These are phyloP conservation scores for Centroberyx gerrardi DNA, from an alignment of 2,797 vertebrate genomes.

Conservation along the genomic window DNA sequence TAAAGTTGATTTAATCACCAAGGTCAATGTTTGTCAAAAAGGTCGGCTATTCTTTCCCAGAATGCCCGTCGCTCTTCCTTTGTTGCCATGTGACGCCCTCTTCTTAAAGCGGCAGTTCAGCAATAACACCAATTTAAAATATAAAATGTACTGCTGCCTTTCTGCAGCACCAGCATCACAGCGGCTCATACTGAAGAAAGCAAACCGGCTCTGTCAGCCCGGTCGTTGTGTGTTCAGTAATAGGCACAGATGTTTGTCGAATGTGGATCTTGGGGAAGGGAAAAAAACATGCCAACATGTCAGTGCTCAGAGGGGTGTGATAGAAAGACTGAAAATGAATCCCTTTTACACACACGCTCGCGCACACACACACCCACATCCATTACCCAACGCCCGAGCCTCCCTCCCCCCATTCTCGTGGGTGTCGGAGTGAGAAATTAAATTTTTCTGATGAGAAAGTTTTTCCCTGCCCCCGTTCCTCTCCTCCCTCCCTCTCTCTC, in stretches of 20 bases:
- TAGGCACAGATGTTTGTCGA: slow-evolving; percentile 67
- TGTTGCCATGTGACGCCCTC: neutral
- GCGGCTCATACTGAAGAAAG: slow-evolving; percentile 17
- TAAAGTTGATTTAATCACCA: neutral
- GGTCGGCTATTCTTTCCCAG: too few species aligned
- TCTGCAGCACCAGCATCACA: slow-evolving; percentile 27
- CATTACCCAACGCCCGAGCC: slow-evolving; percentile 55
- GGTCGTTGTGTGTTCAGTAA: slow-evolving; percentile 51
- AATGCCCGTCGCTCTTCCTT: too few species aligned
- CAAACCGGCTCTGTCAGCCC: slow-evolving; percentile 35
- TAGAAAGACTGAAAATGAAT: slow-evolving; percentile 71
- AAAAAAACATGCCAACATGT: slow-evolving; percentile 56
- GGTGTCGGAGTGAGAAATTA: slow-evolving; percentile 90
- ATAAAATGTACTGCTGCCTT: slow-evolving; percentile 16
- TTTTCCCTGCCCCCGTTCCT: slow-evolving; percentile 78
- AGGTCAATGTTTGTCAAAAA: neutral
- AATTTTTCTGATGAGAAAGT: slow-evolving; percentile 89
- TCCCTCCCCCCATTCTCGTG: slow-evolving; percentile 79
- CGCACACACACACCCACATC: slow-evolving; percentile 45
- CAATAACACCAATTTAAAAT: slow-evolving; percentile 9
- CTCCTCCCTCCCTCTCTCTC: slow-evolving; percentile 66
- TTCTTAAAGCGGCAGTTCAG: neutral
- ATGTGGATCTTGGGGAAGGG: slow-evolving; percentile 60
- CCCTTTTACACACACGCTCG: slow-evolving; percentile 46
- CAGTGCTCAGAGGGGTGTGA: slow-evolving; percentile 71